Percentiles rank a stretch among this genome's conserved stretches.
phyloP scores from a whole-genome alignment of 2,113 vertebrate species.

The Microcebus griseorufus region DNA sequence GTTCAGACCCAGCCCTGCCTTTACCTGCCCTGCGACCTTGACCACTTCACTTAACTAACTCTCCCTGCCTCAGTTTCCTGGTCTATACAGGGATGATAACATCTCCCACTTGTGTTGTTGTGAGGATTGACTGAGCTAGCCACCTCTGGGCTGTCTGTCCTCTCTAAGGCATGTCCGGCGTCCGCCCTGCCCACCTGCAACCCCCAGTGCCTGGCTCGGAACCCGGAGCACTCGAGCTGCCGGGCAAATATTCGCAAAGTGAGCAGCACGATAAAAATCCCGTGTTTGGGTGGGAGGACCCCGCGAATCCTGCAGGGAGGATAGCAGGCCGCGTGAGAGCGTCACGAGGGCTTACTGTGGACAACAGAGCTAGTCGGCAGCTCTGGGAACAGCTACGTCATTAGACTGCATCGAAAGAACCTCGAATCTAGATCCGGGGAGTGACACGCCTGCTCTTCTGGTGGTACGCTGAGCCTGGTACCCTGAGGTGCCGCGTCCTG shows the following conservation, averaged over 20 bases:
- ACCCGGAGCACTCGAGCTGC: no score
- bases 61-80: not conserved
- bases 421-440: not conserved
- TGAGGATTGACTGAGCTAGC: not conserved
- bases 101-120: rapidly evolving
- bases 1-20: not conserved
- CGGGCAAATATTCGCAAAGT: not conserved
- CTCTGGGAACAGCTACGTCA: not conserved
- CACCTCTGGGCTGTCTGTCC: rapidly evolving
- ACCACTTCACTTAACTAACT: not conserved
- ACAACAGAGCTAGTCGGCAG: not conserved
- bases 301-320: rapidly evolving
- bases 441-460: not conserved
- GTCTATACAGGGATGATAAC: not conserved
- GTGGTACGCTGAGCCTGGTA: not conserved
- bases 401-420: not conserved
- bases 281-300: not conserved
- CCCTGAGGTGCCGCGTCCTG: not conserved
- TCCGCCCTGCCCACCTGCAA: not conserved
- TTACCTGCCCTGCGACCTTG: not conserved
- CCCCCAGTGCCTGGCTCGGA: not conserved
- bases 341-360: not conserved
- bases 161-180: rapidly evolving
- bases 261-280: not conserved
- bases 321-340: not conserved